Evolutionary conservation across 2,113 vertebrate genomes (phyloP).

Genomic region (Todiramphus chloris): DNA sequence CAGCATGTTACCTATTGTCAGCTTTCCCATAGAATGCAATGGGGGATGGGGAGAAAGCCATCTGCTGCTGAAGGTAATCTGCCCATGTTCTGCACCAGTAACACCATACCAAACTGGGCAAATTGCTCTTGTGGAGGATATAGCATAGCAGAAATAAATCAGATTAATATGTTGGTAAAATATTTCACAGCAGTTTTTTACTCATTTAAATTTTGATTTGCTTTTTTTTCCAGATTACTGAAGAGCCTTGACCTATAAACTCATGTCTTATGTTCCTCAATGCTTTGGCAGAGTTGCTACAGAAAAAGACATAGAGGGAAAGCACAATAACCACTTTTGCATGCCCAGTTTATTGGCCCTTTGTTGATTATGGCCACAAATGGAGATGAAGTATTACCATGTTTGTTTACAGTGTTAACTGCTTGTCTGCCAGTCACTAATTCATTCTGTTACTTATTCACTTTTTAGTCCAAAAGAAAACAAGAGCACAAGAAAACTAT

Average conservation of each 20-base stretch:
- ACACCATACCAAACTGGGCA: not conserved
- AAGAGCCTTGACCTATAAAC: not conserved
- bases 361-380: not conserved
- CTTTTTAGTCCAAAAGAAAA: not conserved
- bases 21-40: not conserved
- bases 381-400: not conserved
- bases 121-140: not conserved
- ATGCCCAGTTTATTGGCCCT: not conserved
- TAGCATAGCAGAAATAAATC: not conserved
- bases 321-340: not conserved
- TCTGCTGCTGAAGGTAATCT: not conserved
- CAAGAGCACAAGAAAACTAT: not conserved
- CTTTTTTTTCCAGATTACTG: not conserved
- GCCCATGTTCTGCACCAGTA: not conserved
- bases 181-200: not conserved
- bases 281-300: not conserved
- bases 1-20: slow-evolving; percentile 19
- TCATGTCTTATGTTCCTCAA: not conserved
- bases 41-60: not conserved
- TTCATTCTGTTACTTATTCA: not conserved
- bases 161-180: not conserved
- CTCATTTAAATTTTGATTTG: not conserved
- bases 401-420: not conserved
- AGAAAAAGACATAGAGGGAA: not conserved
- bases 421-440: not conserved